Conservation (phyloP, 2,797 vertebrate species). For the Alfaro cultratus region DNA sequence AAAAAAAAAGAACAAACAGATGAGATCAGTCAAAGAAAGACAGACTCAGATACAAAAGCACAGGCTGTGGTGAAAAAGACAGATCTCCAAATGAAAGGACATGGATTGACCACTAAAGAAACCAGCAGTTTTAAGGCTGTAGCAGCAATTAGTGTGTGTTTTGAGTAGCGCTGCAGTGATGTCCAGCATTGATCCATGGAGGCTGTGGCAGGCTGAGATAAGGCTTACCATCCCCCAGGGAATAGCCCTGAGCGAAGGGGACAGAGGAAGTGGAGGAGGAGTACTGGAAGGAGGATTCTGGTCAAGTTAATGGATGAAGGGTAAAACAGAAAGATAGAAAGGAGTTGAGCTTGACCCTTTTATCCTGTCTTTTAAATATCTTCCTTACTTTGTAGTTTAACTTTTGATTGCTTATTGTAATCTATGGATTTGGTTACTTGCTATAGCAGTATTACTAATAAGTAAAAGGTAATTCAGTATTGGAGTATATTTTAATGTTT, state of each 20-base stretch:
- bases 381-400: constrained; percentile 15
- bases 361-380: constrained; percentile 7
- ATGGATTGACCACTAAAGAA: constrained; percentile 63
- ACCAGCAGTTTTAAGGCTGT: constrained; percentile 67
- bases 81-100: constrained; percentile 64
- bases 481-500: neutral
- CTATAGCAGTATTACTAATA: neutral
- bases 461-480: neutral
- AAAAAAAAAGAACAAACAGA: constrained; percentile 33
- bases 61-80: constrained; percentile 49
- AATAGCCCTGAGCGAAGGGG: constrained; percentile 64
- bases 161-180: constrained; percentile 71
- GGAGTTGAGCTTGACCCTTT: constrained; percentile 41
- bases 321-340: constrained; percentile 20
- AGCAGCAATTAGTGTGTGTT: constrained; percentile 66
- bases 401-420: constrained; percentile 3
- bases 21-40: constrained; percentile 34
- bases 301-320: constrained; percentile 59
- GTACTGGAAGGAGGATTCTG: constrained; percentile 48
- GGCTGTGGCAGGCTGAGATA: constrained; percentile 85
- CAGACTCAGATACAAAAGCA: constrained; percentile 49
- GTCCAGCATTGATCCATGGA: constrained; percentile 83
- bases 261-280: constrained; percentile 40
- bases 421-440: neutral
- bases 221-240: constrained; percentile 79